Evolutionary conservation across 2,888 invertebrate species (phyloP).

Genomic region (Morpho helenor): DNA sequence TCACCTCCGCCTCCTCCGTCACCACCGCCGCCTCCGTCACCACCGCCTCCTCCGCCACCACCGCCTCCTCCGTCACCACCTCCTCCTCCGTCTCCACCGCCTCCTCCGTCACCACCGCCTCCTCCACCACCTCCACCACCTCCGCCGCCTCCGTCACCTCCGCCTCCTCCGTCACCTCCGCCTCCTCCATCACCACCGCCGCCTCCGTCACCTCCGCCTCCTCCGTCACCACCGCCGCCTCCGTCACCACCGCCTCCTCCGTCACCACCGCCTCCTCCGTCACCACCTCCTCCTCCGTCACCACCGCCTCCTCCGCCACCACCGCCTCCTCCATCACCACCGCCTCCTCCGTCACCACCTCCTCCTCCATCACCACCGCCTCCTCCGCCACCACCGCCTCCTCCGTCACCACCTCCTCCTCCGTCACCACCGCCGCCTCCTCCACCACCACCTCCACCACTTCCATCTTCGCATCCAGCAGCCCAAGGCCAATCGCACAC

Average conservation of each 20-base stretch:
- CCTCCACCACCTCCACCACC: constrained; percentile 1
- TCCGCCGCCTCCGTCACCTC: constrained; percentile 9
- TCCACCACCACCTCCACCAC: background rate
- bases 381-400: background rate
- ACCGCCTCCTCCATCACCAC: background rate
- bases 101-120: background rate
- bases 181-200: constrained; percentile 11
- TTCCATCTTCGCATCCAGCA: background rate
- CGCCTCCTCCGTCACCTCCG: constrained; percentile 29
- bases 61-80: background rate
- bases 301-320: background rate
- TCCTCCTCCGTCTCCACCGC: background rate
- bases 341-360: background rate
- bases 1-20: background rate
- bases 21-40: background rate
- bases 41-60: background rate
- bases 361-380: background rate
- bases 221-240: background rate
- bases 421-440: constrained; percentile 9
- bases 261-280: background rate
- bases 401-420: constrained; percentile 1
- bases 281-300: background rate
- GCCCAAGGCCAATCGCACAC: background rate
- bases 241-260: background rate
- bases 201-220: background rate